A percentile compares a stretch with the other conserved stretches of the same genome.
phyloP scores from a whole-genome alignment of 2,888 invertebrate species.

The Trichopoda pennipes region DNA sequence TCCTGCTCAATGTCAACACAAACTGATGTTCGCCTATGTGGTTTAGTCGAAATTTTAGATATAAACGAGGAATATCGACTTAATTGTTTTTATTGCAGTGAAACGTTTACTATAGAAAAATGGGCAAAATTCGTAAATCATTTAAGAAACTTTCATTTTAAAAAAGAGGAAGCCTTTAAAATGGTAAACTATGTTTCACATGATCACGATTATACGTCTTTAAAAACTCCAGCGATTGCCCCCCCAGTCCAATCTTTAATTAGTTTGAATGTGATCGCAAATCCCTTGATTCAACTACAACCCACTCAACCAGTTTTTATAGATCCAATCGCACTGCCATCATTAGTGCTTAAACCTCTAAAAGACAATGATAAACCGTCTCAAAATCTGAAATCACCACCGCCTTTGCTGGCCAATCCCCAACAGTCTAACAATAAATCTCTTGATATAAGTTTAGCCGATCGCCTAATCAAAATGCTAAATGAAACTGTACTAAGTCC shows the following conservation, averaged over 20 bases:
- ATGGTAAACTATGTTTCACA: neutral
- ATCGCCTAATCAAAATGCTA: slow-evolving; percentile 35
- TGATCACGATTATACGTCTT: slow-evolving; percentile 50
- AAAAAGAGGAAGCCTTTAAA: slow-evolving; percentile 27
- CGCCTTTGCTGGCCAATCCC: slow-evolving; percentile 29
- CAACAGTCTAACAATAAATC: neutral
- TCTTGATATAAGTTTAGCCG: slow-evolving; percentile 35
- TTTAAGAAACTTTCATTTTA: slow-evolving; percentile 31
- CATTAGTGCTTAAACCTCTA: slow-evolving; percentile 17
- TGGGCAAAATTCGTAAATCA: slow-evolving; percentile 43
- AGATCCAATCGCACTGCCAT: neutral
- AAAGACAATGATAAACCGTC: neutral
- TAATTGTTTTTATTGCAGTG: slow-evolving; percentile 49
- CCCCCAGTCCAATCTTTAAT: neutral
- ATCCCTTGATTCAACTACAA: neutral
- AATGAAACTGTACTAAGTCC: slow-evolving; percentile 51
- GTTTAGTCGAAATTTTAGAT: slow-evolving; percentile 41
- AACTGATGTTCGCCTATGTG: slow-evolving; percentile 48
- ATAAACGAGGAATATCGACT: slow-evolving; percentile 31
- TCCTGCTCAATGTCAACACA: slow-evolving; percentile 41
- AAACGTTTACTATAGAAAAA: slow-evolving; percentile 41
- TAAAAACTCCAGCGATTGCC: neutral
- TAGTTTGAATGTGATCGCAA: neutral
- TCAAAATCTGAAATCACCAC: neutral
- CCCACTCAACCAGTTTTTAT: neutral